Percentiles rank a stretch among this genome's conserved stretches.
Evolutionary conservation across 1,140 invertebrate species (phyloP).

Genomic region (Drosophila asahinai): DNA sequence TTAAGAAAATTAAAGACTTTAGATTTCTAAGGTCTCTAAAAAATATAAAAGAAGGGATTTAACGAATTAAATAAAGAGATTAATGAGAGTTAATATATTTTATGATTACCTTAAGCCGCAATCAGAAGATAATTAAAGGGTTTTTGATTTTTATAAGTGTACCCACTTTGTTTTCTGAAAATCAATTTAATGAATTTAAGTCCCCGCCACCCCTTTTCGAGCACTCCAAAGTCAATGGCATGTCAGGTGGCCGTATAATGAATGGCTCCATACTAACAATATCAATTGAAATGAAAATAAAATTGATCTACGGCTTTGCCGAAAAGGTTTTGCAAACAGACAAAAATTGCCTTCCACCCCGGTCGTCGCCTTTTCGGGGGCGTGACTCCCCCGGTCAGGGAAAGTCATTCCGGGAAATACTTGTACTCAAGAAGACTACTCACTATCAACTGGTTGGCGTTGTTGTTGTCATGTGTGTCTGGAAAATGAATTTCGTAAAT

Average conservation of each 20-base stretch:
- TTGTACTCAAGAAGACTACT: too few species aligned
- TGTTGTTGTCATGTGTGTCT: not conserved
- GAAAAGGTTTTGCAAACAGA: not conserved
- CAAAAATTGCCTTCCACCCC: not conserved
- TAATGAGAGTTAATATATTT: too few species aligned
- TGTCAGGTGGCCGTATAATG: slow-evolving; percentile 51
- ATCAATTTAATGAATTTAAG: slow-evolving; percentile 29
- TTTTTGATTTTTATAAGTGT: not conserved
- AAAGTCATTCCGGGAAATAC: slow-evolving; percentile 12
- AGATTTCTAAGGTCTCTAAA: too few species aligned
- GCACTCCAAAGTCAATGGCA: slow-evolving; percentile 50
- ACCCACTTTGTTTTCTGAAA: not conserved
- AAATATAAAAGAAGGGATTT: too few species aligned
- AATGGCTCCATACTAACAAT: slow-evolving; percentile 31
- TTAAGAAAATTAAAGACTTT: too few species aligned
- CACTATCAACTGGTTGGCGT: not conserved
- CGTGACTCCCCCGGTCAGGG: not conserved
- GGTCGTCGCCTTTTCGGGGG: not conserved
- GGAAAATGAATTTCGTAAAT: slow-evolving; percentile 11
- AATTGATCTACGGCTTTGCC: slow-evolving; percentile 52
- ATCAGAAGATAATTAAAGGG: not conserved
- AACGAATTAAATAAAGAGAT: too few species aligned
- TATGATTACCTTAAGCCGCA: too few species aligned
- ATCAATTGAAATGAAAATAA: slow-evolving; percentile 38
- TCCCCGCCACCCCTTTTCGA: not conserved